Base-by-base conservation (phyloP, 2,797 vertebrate species). In the Chaenodraco wilsoni region DNA sequence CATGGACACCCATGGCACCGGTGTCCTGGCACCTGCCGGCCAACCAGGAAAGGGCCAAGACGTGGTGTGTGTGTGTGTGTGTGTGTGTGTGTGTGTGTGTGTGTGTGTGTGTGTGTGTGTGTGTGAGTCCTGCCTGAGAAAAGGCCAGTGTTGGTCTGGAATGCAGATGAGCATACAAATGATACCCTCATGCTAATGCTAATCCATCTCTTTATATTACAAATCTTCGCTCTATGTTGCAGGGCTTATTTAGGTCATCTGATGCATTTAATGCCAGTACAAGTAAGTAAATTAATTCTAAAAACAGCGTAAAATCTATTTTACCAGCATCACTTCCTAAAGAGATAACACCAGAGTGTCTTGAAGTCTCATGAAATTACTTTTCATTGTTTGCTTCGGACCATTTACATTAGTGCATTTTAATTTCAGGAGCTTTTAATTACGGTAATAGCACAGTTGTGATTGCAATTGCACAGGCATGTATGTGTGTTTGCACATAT, bases 1-100 rank as follows among this genome's bases (percentile, higher is more conserved):
- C 90, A 91, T 89, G 90, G 85, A 81, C 84, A 87, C 85, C 78
- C 91, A 80, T 90, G 89, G 88, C 89, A 85, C 80, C 55, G 70
- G 69, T 73, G 77, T 72, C 81, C 82, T 90, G 83, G 85, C 87
- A 87, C 72, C 54, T 58, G 5, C 27, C 33, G 11, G 45, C 81
- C 77, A 73, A 81, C 55, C 65, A 69, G 82, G 69, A 65, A 64
- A 60, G 59, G 71, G 87, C 88, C 89, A 90, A 90, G 79, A 87
- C 62, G 54, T 43, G 55, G 74, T 61, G 72, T 64, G 76, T 70
- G 63, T 54, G 27, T 49, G 31, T 23, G 49, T 19, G 63, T 57
- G 33, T 27, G 65, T 15, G 56, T 44, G 57, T 27, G 54, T 9
- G 44, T 63, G n/a, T 19, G 27, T 49, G 31, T 33, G 44, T 19